A percentile compares a stretch with the other conserved stretches of the same genome.
These are phyloP conservation scores for Scleropages formosus DNA, from an alignment of 2,797 vertebrate genomes.

Conservation along the genomic window DNA sequence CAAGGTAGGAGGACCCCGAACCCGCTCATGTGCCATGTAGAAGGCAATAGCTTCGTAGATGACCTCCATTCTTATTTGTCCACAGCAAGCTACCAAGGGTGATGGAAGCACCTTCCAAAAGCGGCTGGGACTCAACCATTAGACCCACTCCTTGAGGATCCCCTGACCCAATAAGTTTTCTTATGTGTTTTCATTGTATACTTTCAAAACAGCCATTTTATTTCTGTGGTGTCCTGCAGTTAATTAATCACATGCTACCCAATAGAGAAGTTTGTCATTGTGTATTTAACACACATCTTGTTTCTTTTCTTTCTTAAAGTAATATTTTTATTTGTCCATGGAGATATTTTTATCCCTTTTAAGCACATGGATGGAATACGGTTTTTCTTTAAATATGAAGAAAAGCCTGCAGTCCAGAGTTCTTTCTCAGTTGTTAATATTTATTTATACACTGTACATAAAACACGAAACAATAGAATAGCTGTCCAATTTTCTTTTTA, in stretches of 20 bases:
- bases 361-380: neutral
- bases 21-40: neutral
- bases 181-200: no score
- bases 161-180: no score
- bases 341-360: conserved; percentile 29
- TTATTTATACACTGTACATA: conserved; percentile 72
- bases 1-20: conserved; percentile 71
- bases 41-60: fast-evolving
- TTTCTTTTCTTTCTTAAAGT: no score
- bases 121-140: conserved; percentile 69
- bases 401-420: conserved; percentile 32
- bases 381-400: conserved; percentile 15
- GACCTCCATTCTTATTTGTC: conserved; percentile 26
- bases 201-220: no score
- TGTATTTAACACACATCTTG: neutral
- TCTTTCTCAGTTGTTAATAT: conserved; percentile 53
- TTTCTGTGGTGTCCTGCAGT: no score
- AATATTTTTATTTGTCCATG: no score
- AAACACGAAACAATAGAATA: conserved; percentile 65
- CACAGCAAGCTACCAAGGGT: conserved; percentile 83
- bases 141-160: conserved; percentile 42
- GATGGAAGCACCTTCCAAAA: conserved; percentile 85
- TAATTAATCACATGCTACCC: neutral
- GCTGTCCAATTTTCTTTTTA: conserved; percentile 78
- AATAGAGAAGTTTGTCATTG: conserved; percentile 16